phyloP scores from a whole-genome alignment of 2,113 vertebrate genomes.

The Isurus oxyrinchus region DNA sequence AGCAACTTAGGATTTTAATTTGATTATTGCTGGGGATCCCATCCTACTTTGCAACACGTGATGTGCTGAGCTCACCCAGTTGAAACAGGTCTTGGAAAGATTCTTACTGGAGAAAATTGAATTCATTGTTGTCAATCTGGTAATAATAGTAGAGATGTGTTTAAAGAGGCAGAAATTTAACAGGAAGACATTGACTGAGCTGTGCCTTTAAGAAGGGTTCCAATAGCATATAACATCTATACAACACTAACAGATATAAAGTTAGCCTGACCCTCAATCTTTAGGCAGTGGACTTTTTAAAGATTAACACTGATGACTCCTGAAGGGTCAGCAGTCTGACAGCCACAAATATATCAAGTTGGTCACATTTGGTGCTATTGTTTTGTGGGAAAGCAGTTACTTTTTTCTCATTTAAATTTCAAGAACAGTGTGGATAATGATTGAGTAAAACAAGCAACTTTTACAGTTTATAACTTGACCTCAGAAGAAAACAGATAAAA shows the following conservation, averaged over 20 bases:
- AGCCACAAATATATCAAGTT: neutral
- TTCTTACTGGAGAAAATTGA: neutral
- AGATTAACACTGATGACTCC: neutral
- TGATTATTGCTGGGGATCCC: neutral
- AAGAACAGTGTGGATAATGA: neutral
- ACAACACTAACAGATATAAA: neutral
- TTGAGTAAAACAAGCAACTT: neutral
- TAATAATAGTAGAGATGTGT: neutral
- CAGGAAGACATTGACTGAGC: neutral
- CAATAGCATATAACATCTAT: neutral
- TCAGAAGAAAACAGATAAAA: neutral
- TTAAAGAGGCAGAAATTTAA: neutral
- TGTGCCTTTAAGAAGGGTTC: neutral
- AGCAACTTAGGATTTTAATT: neutral
- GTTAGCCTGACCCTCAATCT: neutral
- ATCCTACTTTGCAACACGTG: neutral
- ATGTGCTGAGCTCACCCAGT: neutral
- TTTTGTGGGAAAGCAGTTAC: neutral
- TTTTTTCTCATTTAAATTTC: neutral
- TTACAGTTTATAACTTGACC: neutral
- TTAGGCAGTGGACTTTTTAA: neutral
- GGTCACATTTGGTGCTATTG: neutral
- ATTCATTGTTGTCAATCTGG: neutral
- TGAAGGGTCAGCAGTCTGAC: neutral
- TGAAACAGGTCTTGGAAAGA: neutral